A percentile compares a stretch with the other conserved stretches of the same genome.
These are phyloP conservation scores for Dipus sagitta DNA, from an alignment of 2,797 vertebrate species.

Conservation along the genomic window DNA sequence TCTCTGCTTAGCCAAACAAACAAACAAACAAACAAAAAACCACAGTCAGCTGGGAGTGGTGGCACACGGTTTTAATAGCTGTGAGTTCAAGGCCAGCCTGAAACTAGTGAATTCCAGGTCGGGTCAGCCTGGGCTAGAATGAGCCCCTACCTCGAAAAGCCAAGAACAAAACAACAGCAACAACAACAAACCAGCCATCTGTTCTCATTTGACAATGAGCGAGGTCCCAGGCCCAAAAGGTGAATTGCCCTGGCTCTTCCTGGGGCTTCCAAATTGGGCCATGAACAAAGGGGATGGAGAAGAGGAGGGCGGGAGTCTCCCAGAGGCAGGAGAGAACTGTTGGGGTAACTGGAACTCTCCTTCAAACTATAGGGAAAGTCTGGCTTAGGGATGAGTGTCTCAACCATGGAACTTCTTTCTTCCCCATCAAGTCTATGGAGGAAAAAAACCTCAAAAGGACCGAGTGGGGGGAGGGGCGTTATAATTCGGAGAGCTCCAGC, in stretches of 20 bases:
- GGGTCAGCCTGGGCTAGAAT: too few species aligned
- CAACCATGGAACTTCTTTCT: slow-evolving; percentile 36
- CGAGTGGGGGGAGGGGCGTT: neutral
- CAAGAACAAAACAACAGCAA: too few species aligned
- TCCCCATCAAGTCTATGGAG: slow-evolving; percentile 25
- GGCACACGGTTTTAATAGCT: too few species aligned
- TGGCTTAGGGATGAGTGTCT: neutral
- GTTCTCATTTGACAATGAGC: neutral
- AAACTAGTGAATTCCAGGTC: too few species aligned
- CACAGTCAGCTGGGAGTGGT: too few species aligned
- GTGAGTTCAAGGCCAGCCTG: too few species aligned
- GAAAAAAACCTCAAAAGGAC: neutral
- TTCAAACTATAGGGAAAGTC: neutral
- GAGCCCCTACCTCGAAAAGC: too few species aligned
- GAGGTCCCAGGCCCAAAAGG: neutral
- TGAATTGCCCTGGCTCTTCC: neutral
- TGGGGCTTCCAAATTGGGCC: neutral
- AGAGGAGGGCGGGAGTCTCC: neutral
- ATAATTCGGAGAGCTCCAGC: slow-evolving; percentile 17
- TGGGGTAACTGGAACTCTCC: neutral
- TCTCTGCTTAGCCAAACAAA: neutral
- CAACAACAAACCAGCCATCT: neutral
- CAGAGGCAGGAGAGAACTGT: neutral
- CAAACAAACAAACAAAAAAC: too few species aligned
- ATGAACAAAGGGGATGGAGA: neutral